Percentiles rank a stretch among this genome's conserved stretches.
These are phyloP conservation scores for Abscondita cerata DNA, from an alignment of 2,888 invertebrate genomes.

Conservation along the genomic window DNA sequence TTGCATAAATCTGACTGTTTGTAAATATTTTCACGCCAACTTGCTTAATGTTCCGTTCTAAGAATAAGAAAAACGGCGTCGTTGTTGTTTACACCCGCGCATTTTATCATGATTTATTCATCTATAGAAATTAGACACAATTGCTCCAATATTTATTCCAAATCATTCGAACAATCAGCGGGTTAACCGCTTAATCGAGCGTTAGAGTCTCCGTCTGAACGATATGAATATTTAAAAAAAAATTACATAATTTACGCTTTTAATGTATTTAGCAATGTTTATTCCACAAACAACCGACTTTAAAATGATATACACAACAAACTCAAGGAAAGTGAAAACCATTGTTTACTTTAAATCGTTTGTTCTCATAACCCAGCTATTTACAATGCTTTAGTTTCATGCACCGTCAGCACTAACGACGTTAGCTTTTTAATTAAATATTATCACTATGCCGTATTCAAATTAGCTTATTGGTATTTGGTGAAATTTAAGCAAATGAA, in stretches of 20 bases:
- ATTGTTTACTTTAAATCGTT: conserved; percentile 53
- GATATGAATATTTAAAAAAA: conserved; percentile 3
- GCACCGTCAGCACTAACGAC: conserved; percentile 46
- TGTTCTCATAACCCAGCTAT: conserved; percentile 46
- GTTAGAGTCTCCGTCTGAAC: no score
- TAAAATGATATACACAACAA: conserved; percentile 53
- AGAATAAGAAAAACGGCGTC: conserved; percentile 16
- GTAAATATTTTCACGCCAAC: conserved; percentile 30
- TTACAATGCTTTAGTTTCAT: conserved; percentile 45
- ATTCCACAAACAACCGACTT: conserved; percentile 33
- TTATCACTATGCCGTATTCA: not conserved
- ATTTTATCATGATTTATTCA: conserved; percentile 29
- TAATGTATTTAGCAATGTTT: conserved; percentile 31
- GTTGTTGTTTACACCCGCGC: conserved; percentile 21
- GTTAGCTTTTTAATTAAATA: conserved; percentile 3
- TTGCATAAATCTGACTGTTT: conserved; percentile 29
- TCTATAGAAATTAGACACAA: conserved; percentile 30
- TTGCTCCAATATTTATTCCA: not conserved
- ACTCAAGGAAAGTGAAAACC: conserved; percentile 58
- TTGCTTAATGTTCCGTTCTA: conserved; percentile 27
- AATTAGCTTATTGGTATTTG: not conserved
- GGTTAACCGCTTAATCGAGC: no score
- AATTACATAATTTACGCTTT: conserved; percentile 25
- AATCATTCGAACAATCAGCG: not conserved
- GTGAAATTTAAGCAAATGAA: conserved; percentile 4